Conservation (phyloP, 2,888 invertebrate genomes). For the Clusia tigrina region DNA sequence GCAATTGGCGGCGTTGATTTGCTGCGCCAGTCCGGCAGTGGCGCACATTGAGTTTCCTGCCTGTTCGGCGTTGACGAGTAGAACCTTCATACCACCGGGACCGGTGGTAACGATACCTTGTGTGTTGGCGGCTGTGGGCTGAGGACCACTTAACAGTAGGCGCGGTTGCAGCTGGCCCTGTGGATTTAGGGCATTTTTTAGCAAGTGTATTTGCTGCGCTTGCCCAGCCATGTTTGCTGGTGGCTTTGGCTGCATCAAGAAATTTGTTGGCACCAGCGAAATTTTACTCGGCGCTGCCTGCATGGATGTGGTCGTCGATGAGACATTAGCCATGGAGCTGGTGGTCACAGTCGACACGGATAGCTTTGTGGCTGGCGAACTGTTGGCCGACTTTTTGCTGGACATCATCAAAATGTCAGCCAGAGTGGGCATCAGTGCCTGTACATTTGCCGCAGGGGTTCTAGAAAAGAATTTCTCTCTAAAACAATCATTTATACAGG, state of each 20-base stretch:
- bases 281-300: conserved; percentile 53
- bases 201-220: conserved; percentile 41
- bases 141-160: conserved; percentile 45
- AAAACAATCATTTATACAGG: conserved; percentile 9
- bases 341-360: conserved; percentile 35
- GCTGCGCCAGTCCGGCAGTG: conserved; percentile 24
- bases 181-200: conserved; percentile 40
- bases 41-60: conserved; percentile 39
- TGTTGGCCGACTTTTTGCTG: conserved; percentile 37
- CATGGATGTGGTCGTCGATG: conserved; percentile 20
- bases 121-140: conserved; percentile 36
- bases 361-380: conserved; percentile 25
- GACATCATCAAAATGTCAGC: conserved; percentile 52
- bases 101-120: conserved; percentile 49
- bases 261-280: conserved; percentile 64
- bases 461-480: conserved; percentile 1
- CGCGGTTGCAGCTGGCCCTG: conserved; percentile 35
- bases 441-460: conserved; percentile 22
- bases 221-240: conserved; percentile 14
- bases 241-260: conserved; percentile 58
- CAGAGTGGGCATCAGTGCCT: conserved; percentile 41
- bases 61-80: conserved; percentile 60
- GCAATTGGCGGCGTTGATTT: conserved; percentile 26
- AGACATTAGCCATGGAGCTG: conserved; percentile 30
- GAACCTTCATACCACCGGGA: conserved; percentile 60